Percentiles rank a stretch among this genome's conserved stretches.
Evolutionary conservation across 2,113 vertebrate species (phyloP).

Genomic region (Zapus hudsonius): DNA sequence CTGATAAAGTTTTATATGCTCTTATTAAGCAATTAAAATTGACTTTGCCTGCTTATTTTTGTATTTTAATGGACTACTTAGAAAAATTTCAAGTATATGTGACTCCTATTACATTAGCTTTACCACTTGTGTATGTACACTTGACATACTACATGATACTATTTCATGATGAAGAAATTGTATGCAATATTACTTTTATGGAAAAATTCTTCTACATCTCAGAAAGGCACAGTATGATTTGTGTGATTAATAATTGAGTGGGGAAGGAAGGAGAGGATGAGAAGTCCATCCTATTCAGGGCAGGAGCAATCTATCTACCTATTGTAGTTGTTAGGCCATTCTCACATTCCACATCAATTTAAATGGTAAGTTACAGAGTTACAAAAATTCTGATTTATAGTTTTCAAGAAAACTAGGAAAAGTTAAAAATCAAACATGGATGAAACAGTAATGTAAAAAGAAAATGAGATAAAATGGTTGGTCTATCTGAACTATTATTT

Average conservation of each 20-base stretch:
- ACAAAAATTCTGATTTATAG: constrained; percentile 33
- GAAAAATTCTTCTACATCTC: neutral
- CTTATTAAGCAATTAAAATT: neutral
- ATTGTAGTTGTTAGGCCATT: neutral
- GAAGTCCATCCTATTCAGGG: neutral
- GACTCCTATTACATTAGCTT: neutral
- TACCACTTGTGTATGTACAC: neutral
- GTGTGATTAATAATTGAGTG: neutral
- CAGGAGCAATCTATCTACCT: neutral
- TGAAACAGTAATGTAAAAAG: neutral
- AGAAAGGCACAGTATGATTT: neutral
- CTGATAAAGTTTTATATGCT: neutral
- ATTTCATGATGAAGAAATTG: constrained; percentile 29
- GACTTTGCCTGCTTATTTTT: neutral
- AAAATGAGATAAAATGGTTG: neutral
- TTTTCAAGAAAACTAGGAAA: constrained; percentile 45
- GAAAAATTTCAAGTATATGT: neutral
- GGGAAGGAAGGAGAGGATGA: neutral
- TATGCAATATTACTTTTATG: neutral
- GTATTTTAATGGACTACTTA: neutral
- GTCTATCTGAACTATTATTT: constrained; percentile 26
- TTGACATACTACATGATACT: neutral
- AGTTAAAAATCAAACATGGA: constrained; percentile 42
- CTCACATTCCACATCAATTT: neutral
- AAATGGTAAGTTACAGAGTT: constrained; percentile 29